phyloP scores from a whole-genome alignment of 2,888 invertebrate genomes.

The Empis stercorea region DNA sequence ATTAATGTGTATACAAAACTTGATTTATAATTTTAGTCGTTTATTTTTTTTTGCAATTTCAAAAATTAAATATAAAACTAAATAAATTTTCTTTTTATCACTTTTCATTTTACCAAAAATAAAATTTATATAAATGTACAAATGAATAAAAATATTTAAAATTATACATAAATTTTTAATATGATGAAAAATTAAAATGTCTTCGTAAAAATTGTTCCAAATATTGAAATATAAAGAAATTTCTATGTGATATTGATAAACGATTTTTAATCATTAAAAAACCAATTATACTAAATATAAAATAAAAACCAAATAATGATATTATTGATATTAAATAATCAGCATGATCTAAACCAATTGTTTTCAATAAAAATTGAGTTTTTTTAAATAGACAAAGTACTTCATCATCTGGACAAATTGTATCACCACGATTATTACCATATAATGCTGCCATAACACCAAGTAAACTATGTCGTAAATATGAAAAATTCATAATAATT shows the following conservation, averaged over 20 bases:
- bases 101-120: no score
- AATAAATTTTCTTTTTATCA: no score
- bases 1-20: no score
- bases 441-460: constrained; percentile 70
- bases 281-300: constrained; percentile 50
- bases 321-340: constrained; percentile 54
- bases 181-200: constrained; percentile 41
- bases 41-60: no score
- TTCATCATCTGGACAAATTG: constrained; percentile 59
- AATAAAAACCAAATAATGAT: constrained; percentile 56
- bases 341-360: constrained; percentile 60
- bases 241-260: constrained; percentile 38
- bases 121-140: no score
- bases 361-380: constrained; percentile 57
- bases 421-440: constrained; percentile 56
- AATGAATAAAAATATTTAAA: no score
- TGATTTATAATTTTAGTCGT: no score
- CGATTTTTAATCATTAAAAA: constrained; percentile 62
- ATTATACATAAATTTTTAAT: no score
- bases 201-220: constrained; percentile 56
- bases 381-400: constrained; percentile 64
- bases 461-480: constrained; percentile 68
- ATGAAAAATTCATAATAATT: constrained; percentile 70
- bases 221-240: constrained; percentile 44
- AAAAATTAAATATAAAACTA: no score